Conservation (phyloP, 2,113 vertebrate genomes). For the Hyla sarda region DNA sequence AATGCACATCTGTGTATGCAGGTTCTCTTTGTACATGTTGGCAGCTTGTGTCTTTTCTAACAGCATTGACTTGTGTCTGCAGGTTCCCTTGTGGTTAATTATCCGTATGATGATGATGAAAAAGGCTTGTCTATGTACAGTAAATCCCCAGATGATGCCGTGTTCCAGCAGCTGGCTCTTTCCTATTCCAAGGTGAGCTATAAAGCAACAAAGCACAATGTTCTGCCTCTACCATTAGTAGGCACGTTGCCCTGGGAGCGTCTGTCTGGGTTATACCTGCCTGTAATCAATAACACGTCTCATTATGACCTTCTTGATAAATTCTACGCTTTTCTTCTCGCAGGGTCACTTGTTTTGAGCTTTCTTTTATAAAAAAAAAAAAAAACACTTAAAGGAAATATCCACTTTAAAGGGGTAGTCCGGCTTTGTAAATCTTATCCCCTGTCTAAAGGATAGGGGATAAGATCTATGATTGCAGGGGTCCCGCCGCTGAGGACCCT, state of each 20-base stretch:
- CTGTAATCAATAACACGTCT: neutral
- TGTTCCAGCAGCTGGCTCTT: conserved; percentile 87
- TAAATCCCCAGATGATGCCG: conserved; percentile 86
- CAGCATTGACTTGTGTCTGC: conserved; percentile 51
- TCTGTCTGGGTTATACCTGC: neutral
- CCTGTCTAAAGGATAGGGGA: too few relatives aligned
- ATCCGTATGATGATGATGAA: conserved; percentile 89
- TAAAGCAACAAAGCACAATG: neutral
- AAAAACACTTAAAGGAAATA: too few relatives aligned
- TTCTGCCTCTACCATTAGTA: neutral
- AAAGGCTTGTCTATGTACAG: conserved; percentile 80
- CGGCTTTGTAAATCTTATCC: too few relatives aligned
- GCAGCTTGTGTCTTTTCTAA: conserved; percentile 11
- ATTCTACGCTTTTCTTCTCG: neutral
- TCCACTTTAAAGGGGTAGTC: too few relatives aligned
- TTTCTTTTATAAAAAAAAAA: too few relatives aligned
- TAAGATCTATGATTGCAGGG: too few relatives aligned
- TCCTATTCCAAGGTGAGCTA: conserved; percentile 89
- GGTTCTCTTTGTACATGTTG: neutral
- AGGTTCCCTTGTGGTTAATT: conserved; percentile 98
- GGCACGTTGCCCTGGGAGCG: neutral
- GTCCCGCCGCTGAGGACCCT: too few relatives aligned
- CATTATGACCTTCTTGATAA: neutral
- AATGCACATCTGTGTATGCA: neutral
- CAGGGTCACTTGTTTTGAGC: too few relatives aligned